Base-by-base conservation (phyloP, 2,113 vertebrate genomes). In the Entelurus aequoreus region DNA sequence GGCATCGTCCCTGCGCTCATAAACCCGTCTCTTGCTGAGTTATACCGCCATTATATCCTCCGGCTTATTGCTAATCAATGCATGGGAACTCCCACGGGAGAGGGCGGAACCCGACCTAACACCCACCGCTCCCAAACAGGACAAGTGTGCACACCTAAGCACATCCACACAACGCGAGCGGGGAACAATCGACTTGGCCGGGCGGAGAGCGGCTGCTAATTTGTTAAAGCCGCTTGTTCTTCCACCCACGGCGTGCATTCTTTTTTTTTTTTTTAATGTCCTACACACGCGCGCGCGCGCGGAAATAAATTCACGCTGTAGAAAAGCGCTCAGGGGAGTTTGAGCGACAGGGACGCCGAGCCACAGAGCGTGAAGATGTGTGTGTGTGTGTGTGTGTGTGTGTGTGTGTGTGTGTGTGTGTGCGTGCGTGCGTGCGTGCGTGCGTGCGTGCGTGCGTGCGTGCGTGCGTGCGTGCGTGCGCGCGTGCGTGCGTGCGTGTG, bases 21-120 rank as follows among this genome's bases (percentile, higher is more conserved):
- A 86, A 86, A 85, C 69, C 71, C 56, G 65, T 84, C 86, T 70
- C 50, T 56, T 37, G 64, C 64, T 85, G 84, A 88, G 81, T 86
- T 86, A 88, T 82, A 71, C 60, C 72, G 68, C 78, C 63, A 84
- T 85, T 86, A 80, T 78, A 85, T 79, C 68, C 71, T 83, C 78
- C 72, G 80, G 68, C 74, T 81, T 84, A 87, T 88, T 83, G 76
- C 83, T 88, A 87, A 88, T 86, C 80, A 84, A 85, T 82, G 80
- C 78, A 75, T 54, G 65, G 78, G 69, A 79, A 79, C 71, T 76
- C 80, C 81, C 81, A 65, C 61, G 62, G 28, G 58, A 38, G 38
- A 19, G 50, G 19, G 44, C 57, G 52, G 66, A 57, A 9, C 48
- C 62, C 38, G 59, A 67, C 50, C 54, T 14, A 71, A 74, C 68